Conservation (phyloP, 2,113 vertebrate species). For the Gnathonemus echidnorhynchus region DNA sequence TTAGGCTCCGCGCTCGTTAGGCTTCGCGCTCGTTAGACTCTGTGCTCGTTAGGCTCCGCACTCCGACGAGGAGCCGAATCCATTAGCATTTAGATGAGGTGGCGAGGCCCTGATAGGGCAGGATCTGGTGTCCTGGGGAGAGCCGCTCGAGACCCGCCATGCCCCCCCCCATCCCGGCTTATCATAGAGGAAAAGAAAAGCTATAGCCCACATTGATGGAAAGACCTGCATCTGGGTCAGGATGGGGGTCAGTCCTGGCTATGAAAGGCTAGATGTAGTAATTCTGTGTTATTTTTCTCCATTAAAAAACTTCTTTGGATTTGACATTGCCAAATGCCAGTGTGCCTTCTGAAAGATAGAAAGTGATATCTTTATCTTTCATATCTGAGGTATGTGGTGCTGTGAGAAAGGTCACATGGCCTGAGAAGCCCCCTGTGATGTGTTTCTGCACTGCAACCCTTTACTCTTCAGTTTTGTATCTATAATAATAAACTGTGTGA, state of each 20-base stretch:
- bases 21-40: slow-evolving; percentile 18
- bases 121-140: neutral
- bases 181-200: neutral
- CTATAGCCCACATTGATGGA: neutral
- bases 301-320: neutral
- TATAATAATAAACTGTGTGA: neutral
- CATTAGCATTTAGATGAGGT: slow-evolving; percentile 58
- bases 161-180: neutral
- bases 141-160: neutral
- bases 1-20: slow-evolving; percentile 40
- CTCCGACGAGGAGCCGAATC: slow-evolving; percentile 40
- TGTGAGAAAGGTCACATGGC: neutral
- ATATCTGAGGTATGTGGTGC: neutral
- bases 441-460: neutral
- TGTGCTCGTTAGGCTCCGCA: slow-evolving; percentile 34
- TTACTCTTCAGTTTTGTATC: neutral
- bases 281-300: neutral
- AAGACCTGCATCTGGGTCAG: neutral
- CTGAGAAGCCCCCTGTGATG: neutral
- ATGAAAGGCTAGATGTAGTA: neutral
- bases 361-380: neutral
- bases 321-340: neutral
- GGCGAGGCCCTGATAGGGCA: neutral
- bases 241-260: neutral
- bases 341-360: neutral